Evolutionary conservation across 1,140 invertebrate genomes (phyloP).

Genomic region (Thaumetopoea pityocampa): DNA sequence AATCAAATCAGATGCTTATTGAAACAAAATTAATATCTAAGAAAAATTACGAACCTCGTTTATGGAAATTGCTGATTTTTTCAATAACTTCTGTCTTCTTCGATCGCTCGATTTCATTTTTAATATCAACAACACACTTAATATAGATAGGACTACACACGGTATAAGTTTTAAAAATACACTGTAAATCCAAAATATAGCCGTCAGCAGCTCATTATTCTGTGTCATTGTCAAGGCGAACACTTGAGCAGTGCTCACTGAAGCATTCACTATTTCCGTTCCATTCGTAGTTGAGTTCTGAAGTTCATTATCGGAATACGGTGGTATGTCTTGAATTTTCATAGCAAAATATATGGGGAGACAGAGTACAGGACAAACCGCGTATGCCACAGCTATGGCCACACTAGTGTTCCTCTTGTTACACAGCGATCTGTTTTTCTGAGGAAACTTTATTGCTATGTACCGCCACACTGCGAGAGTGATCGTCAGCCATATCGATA

Average conservation of each 20-base stretch:
- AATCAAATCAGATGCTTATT: neutral
- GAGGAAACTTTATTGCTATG: conserved; percentile 90
- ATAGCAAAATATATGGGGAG: conserved; percentile 87
- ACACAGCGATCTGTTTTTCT: conserved; percentile 86
- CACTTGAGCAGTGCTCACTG: conserved; percentile 33
- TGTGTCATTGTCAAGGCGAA: conserved; percentile 59
- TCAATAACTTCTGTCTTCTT: conserved; percentile 81
- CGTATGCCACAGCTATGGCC: conserved; percentile 88
- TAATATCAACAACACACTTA: conserved; percentile 62
- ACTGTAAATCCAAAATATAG: conserved; percentile 73
- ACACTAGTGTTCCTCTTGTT: conserved; percentile 82
- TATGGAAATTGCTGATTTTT: conserved; percentile 57
- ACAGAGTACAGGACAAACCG: conserved; percentile 89
- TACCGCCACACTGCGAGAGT: conserved; percentile 95
- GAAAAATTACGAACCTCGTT: conserved; percentile 48
- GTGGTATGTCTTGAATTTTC: conserved; percentile 52
- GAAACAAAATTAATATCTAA: conserved; percentile 2
- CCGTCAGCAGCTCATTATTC: conserved; percentile 53
- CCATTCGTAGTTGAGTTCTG: conserved; percentile 12
- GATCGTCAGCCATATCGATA: conserved; percentile 95
- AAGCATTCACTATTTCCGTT: conserved; percentile 21
- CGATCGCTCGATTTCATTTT: conserved; percentile 81
- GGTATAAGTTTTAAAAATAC: conserved; percentile 70
- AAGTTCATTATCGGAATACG: neutral
- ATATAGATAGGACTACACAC: conserved; percentile 63